Percentiles rank a stretch among this genome's conserved stretches.
These are phyloP conservation scores for Lasioglossum malachurum DNA, from an alignment of 2,888 invertebrate species.

Conservation along the genomic window DNA sequence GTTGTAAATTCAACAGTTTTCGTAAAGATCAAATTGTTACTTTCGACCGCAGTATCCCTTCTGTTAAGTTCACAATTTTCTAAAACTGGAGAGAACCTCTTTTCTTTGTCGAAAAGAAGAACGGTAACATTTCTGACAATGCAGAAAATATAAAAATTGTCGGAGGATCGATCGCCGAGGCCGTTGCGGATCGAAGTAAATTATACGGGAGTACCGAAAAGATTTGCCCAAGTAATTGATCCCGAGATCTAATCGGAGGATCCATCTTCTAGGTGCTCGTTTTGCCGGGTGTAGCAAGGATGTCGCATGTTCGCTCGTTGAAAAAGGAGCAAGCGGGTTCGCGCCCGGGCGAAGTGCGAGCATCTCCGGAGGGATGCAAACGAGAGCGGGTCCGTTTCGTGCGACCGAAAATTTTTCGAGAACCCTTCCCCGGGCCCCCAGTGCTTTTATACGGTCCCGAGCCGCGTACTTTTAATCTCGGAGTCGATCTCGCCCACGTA, in stretches of 20 bases:
- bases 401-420: slow-evolving; percentile 61
- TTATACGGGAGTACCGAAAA: slow-evolving; percentile 5
- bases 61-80: too few species aligned
- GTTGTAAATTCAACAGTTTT: too few species aligned
- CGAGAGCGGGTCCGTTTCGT: slow-evolving; percentile 58
- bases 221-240: slow-evolving; percentile 40
- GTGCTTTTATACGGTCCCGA: slow-evolving; percentile 47
- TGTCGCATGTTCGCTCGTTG: slow-evolving; percentile 45
- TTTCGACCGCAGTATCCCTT: too few species aligned
- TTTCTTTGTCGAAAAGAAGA: too few species aligned
- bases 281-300: slow-evolving; percentile 40
- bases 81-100: too few species aligned
- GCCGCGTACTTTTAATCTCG: slow-evolving; percentile 71
- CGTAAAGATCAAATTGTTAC: too few species aligned
- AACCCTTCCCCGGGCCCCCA: slow-evolving; percentile 16
- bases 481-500: slow-evolving; percentile 71
- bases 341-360: slow-evolving; percentile 57
- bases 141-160: neutral
- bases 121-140: too few species aligned
- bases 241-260: slow-evolving; percentile 49
- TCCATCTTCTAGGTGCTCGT: slow-evolving; percentile 32
- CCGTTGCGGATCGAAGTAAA: neutral
- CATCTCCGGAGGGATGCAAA: slow-evolving; percentile 60
- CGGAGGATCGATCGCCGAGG: neutral
- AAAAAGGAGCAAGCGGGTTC: slow-evolving; percentile 49